phyloP scores from a whole-genome alignment of 2,888 invertebrate genomes.

The Clanis bilineata region DNA sequence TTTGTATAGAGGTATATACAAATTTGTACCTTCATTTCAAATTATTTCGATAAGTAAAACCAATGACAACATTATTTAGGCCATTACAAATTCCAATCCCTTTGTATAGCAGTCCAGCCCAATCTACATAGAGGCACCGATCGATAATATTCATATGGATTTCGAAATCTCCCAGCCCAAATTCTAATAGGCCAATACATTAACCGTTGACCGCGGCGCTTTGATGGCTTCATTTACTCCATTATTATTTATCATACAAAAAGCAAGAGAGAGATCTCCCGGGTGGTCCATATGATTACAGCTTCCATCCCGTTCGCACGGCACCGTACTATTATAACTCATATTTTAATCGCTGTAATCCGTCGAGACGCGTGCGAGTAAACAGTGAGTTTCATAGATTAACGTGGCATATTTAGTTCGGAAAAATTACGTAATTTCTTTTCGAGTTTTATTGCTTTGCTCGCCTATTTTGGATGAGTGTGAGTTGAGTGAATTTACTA shows the following conservation, averaged over 20 bases:
- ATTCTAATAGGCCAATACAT: conserved; percentile 7
- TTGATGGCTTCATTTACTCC: conserved; percentile 74
- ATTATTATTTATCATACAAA: conserved; percentile 62
- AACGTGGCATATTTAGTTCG: neutral
- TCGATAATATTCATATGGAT: neutral
- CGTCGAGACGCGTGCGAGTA: conserved; percentile 27
- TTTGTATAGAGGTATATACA: too few species aligned
- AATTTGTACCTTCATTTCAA: too few species aligned
- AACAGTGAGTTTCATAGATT: conserved; percentile 25
- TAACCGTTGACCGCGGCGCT: conserved; percentile 26
- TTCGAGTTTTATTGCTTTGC: too few species aligned
- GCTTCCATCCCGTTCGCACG: conserved; percentile 21
- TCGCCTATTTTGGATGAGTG: too few species aligned
- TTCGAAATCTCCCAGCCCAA: neutral
- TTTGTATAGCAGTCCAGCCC: neutral
- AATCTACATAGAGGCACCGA: neutral
- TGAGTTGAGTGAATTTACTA: too few species aligned
- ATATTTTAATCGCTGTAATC: conserved; percentile 29
- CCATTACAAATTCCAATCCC: too few species aligned
- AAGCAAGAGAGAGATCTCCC: conserved; percentile 46
- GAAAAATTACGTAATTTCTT: neutral
- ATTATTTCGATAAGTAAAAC: too few species aligned
- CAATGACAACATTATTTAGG: too few species aligned
- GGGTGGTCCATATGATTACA: conserved; percentile 75
- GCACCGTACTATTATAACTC: conserved; percentile 27